Evolutionary conservation across 2,888 invertebrate genomes (phyloP).

Genomic region (Apomyelois bistriatella): DNA sequence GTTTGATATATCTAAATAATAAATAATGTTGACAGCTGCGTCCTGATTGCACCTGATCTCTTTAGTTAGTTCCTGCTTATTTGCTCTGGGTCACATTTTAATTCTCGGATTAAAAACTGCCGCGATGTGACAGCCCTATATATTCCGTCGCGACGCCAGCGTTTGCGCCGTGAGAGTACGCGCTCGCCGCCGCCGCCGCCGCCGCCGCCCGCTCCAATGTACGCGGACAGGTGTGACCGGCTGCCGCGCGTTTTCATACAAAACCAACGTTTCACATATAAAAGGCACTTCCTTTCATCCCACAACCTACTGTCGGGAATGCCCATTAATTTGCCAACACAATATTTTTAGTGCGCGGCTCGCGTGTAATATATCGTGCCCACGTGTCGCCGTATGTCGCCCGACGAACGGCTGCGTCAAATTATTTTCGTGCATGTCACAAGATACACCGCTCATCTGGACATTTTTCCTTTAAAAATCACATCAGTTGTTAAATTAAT

Average conservation of each 20-base stretch:
- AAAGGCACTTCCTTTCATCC: slow-evolving; percentile 80
- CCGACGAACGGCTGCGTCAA: slow-evolving; percentile 76
- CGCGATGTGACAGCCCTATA: slow-evolving; percentile 35
- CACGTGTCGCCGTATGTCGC: slow-evolving; percentile 80
- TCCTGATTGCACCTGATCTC: too few species aligned
- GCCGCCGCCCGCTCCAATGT: slow-evolving; percentile 45
- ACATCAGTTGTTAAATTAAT: slow-evolving; percentile 65
- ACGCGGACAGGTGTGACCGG: slow-evolving; percentile 75
- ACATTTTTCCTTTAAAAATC: slow-evolving; percentile 77
- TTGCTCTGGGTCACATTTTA: too few species aligned
- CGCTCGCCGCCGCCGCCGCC: slow-evolving; percentile 25
- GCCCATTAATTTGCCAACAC: slow-evolving; percentile 81
- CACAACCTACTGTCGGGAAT: slow-evolving; percentile 77
- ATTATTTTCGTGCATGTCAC: slow-evolving; percentile 80
- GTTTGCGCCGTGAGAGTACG: slow-evolving; percentile 25
- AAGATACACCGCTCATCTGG: slow-evolving; percentile 79
- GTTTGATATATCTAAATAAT: too few species aligned
- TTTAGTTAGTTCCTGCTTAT: too few species aligned
- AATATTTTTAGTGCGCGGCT: slow-evolving; percentile 79
- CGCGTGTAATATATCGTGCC: slow-evolving; percentile 79
- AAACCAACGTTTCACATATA: slow-evolving; percentile 78
- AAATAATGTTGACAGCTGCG: too few species aligned
- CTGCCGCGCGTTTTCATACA: slow-evolving; percentile 77
- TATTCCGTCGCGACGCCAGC: slow-evolving; percentile 16
- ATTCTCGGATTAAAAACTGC: background rate